These are phyloP conservation scores for Yponomeuta evonymella DNA, from an alignment of 2,888 invertebrate species.

Conservation along the genomic window DNA sequence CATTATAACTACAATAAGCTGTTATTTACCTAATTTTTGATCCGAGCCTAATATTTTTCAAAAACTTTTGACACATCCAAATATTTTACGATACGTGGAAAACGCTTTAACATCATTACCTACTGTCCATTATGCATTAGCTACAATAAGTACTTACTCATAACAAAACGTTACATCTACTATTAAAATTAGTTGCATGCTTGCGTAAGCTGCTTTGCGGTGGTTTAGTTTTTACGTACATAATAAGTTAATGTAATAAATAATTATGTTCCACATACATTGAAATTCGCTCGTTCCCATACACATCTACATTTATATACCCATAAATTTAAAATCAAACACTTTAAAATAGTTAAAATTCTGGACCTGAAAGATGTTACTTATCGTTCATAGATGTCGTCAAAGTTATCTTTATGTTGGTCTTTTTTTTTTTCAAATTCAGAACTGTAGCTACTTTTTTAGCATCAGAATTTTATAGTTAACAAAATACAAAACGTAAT, in stretches of 20 bases:
- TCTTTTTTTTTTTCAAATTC: background rate
- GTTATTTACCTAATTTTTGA: constrained; percentile 65
- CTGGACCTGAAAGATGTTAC: constrained; percentile 3
- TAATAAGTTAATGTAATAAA: constrained; percentile 26
- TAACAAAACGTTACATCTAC: constrained; percentile 10
- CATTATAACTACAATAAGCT: constrained; percentile 74
- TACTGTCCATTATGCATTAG: constrained; percentile 58
- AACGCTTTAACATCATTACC: constrained; percentile 38
- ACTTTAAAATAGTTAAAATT: constrained; percentile 3
- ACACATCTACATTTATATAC: constrained; percentile 44
- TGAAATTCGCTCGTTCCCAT: constrained; percentile 63
- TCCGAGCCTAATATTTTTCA: constrained; percentile 50
- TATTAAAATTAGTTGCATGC: constrained; percentile 60
- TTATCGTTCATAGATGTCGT: background rate
- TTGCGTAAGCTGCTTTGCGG: constrained; percentile 67
- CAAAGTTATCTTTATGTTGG: background rate
- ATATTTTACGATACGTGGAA: constrained; percentile 45
- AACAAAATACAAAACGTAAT: constrained; percentile 38
- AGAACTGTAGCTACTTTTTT: constrained; percentile 20
- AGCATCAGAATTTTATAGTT: constrained; percentile 27
- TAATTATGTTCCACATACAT: constrained; percentile 44
- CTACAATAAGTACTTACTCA: constrained; percentile 34
- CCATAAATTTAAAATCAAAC: background rate
- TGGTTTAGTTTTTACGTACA: constrained; percentile 59
- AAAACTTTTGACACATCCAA: constrained; percentile 70